phyloP scores from a whole-genome alignment of 1,140 invertebrate genomes.

The Drosophila ficusphila region DNA sequence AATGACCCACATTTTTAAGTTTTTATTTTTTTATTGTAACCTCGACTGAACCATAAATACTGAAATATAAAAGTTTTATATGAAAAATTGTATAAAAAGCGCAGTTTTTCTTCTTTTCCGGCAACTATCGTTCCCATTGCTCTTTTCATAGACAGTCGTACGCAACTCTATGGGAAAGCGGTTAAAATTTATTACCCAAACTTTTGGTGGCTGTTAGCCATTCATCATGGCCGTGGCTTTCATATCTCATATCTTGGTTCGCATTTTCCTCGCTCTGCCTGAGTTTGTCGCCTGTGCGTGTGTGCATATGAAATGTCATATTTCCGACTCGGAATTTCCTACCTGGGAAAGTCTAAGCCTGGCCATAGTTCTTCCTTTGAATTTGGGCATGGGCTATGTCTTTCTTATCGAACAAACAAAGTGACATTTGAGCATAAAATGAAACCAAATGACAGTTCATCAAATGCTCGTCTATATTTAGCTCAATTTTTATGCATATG shows the following conservation, averaged over 20 bases:
- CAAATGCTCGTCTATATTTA: constrained; percentile 54
- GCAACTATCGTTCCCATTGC: constrained; percentile 1
- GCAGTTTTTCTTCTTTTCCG: background rate
- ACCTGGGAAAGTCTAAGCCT: constrained; percentile 16
- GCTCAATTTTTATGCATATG: constrained; percentile 55
- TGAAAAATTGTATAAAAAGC: no score
- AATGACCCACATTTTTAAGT: no score
- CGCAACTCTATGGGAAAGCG: constrained; percentile 55
- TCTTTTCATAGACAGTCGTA: constrained; percentile 5
- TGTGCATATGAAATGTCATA: constrained; percentile 74
- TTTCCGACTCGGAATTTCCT: constrained; percentile 15
- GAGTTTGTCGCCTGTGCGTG: constrained; percentile 52
- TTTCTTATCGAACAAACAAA: constrained; percentile 76
- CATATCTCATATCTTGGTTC: constrained; percentile 58
- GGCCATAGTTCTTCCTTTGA: constrained; percentile 60
- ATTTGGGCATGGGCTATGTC: constrained; percentile 10
- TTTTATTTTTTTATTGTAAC: no score
- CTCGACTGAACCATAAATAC: no score
- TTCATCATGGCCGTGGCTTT: constrained; percentile 61
- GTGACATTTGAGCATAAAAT: constrained; percentile 68
- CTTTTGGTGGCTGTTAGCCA: constrained; percentile 73
- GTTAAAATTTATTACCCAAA: constrained; percentile 80
- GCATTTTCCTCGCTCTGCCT: constrained; percentile 24
- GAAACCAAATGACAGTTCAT: constrained; percentile 52
- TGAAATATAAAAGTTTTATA: no score